Evolutionary conservation across 2,888 invertebrate genomes (phyloP).

Genomic region (Agrochola lota): DNA sequence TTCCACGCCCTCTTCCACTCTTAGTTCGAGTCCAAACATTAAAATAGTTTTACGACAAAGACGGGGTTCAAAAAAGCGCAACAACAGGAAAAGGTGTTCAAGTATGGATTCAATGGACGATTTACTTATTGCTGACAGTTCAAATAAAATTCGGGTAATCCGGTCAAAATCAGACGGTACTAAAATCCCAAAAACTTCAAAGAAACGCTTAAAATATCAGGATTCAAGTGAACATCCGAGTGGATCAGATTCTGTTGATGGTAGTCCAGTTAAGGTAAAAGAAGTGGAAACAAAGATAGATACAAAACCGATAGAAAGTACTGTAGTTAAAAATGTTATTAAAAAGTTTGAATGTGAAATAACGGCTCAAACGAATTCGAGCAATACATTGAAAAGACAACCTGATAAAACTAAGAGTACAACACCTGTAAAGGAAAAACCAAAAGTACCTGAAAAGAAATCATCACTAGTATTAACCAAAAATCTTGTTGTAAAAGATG

Average conservation of each 20-base stretch:
- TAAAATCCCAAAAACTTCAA: conserved; percentile 85
- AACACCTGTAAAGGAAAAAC: conserved; percentile 86
- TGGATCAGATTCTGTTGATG: conserved; percentile 85
- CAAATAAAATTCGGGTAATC: conserved; percentile 81
- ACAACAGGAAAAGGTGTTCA: conserved; percentile 87
- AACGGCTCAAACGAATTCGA: conserved; percentile 79
- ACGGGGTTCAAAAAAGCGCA: conserved; percentile 86
- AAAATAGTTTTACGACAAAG: conserved; percentile 87
- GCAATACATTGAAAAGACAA: conserved; percentile 82
- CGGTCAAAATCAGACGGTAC: conserved; percentile 88
- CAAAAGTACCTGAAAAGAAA: conserved; percentile 91
- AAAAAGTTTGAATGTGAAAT: conserved; percentile 89
- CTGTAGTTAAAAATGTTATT: conserved; percentile 85
- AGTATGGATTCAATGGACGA: conserved; percentile 88
- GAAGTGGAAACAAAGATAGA: conserved; percentile 67
- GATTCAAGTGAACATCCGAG: conserved; percentile 83
- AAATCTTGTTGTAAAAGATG: conserved; percentile 89
- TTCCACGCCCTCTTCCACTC: conserved; percentile 87
- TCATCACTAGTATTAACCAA: conserved; percentile 88
- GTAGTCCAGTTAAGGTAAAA: conserved; percentile 76
- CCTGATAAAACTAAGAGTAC: conserved; percentile 79
- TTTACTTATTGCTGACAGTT: conserved; percentile 77
- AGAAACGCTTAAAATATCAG: conserved; percentile 82
- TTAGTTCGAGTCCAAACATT: conserved; percentile 87
- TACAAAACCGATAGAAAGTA: conserved; percentile 72